Evolutionary conservation across 1,140 invertebrate species (phyloP).

Genomic region (Aphidius gifuensis): DNA sequence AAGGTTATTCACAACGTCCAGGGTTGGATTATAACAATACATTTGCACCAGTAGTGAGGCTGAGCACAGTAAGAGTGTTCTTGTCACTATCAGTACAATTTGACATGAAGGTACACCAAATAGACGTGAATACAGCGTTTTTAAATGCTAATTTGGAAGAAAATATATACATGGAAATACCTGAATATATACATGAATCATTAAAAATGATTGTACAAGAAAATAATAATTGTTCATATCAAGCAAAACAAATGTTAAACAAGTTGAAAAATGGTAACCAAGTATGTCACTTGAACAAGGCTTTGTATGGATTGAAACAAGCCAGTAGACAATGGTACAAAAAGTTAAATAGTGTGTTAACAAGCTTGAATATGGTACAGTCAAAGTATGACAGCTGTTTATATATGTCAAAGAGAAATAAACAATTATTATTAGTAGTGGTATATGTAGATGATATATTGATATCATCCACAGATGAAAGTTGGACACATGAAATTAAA

Average conservation of each 20-base stretch:
- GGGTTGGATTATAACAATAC: conserved; percentile 36
- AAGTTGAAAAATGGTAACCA: conserved; percentile 16
- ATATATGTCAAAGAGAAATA: conserved; percentile 7
- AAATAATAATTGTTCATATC: not conserved
- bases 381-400: conserved; percentile 9
- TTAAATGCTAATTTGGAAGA: conserved; percentile 28
- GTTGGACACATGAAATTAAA: conserved; percentile 16
- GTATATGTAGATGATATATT: conserved; percentile 27
- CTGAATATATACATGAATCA: conserved; percentile 22
- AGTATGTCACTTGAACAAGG: conserved; percentile 29
- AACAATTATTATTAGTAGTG: not conserved
- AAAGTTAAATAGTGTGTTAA: conserved; percentile 2
- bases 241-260: conserved; percentile 13
- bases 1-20: conserved; percentile 29
- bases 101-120: conserved; percentile 28
- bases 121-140: conserved; percentile 33
- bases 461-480: conserved; percentile 10
- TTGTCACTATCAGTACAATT: conserved; percentile 18
- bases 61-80: conserved; percentile 26
- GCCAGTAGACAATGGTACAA: conserved; percentile 23
- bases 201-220: not conserved
- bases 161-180: conserved; percentile 26
- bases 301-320: conserved; percentile 40
- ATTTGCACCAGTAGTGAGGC: conserved; percentile 31
- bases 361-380: not conserved